Evolutionary conservation across 2,797 vertebrate species (phyloP), one percentile per base, ranked within the genome.

Genomic region (Enteromius trimaculatus): DNA sequence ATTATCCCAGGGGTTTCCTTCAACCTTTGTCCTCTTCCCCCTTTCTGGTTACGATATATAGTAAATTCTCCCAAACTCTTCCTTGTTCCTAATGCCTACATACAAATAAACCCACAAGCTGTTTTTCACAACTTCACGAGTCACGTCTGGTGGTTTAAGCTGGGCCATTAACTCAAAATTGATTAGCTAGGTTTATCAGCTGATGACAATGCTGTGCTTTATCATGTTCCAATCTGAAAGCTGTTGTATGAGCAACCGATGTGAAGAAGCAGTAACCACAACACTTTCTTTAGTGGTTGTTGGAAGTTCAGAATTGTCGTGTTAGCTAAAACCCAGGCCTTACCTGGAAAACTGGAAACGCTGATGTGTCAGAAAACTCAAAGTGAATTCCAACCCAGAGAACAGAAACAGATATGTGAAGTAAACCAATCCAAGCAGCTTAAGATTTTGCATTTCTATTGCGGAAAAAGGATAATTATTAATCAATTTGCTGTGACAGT

Each of bases 401-500:
- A 99, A 99, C 79, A 99, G 92, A 91, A 99, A 98, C 64, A 99
- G 96, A 91, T 98, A 99, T 68, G 95, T 92, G 92, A 98, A 99
- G 88, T 99, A 99, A 81, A 94, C 94, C 87, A 96, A 91, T 37
- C 98, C 98, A 87, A 99, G 86, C 6, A 92, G 83, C 84, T 94
- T 96, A 31, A 99, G 96, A 84, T 92, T 96, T 87, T 91, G 75
- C 89, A 97, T 94, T 89, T 89, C 98, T 99, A 89, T 77, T 84
- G 74, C 23, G 26, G 65, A 29, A 5, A 55, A 42, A 81, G 83
- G 37, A 16, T 81, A 85, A 14, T 81, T 16, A 81, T 31, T 7
- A 11, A 31, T 7, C 42, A 77, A 70, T 77, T 72, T 13, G 29
- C 8, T 51, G n/a, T 26, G 21, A 53, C 37, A 81, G 53, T 29